A percentile compares a stretch with the other conserved stretches of the same genome.
phyloP scores from a whole-genome alignment of 2,113 vertebrate species.

The Jaculus jaculus region DNA sequence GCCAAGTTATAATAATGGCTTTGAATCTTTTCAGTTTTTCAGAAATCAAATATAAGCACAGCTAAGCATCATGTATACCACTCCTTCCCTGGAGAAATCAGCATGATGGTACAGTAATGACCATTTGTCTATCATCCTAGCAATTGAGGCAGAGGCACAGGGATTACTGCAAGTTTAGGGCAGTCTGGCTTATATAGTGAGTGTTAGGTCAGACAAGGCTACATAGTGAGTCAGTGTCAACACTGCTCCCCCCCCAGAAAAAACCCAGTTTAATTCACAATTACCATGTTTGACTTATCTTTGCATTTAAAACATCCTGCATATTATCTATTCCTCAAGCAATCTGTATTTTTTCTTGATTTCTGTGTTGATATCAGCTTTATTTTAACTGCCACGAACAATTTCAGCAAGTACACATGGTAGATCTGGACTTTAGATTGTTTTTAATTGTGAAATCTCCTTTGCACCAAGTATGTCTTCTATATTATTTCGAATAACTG shows the following conservation, averaged over 20 bases:
- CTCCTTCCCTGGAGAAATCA: not conserved
- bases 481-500: not conserved
- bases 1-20: not conserved
- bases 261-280: not conserved
- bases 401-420: no score
- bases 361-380: not conserved
- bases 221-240: not conserved
- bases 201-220: not conserved
- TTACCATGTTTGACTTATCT: not conserved
- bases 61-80: not conserved
- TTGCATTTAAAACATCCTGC: no score
- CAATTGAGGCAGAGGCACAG: not conserved
- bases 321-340: not conserved
- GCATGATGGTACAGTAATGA: not conserved
- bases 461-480: not conserved
- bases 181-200: not conserved
- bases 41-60: not conserved
- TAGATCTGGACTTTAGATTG: no score
- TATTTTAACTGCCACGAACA: not conserved
- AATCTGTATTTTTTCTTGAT: not conserved
- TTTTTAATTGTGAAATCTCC: not conserved
- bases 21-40: not conserved
- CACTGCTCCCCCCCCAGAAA: not conserved
- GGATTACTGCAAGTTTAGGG: not conserved
- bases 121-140: not conserved